Conservation (phyloP, 2,113 vertebrate genomes). For the Odontesthes bonariensis region DNA sequence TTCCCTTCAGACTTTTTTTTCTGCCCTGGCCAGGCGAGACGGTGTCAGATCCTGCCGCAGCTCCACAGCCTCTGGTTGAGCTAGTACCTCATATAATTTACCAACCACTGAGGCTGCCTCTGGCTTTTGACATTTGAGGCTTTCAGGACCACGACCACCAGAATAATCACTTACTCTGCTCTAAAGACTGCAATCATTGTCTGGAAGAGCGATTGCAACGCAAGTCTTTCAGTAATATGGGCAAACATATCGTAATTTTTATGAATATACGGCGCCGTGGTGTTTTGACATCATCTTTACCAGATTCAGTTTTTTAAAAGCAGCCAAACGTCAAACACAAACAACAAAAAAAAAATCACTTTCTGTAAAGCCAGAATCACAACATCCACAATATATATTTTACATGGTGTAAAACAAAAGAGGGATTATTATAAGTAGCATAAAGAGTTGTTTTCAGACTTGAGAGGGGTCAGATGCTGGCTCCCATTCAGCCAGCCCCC, state of each 20-base stretch:
- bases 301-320: slow-evolving; percentile 26
- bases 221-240: slow-evolving; percentile 39
- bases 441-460: slow-evolving; percentile 45
- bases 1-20: slow-evolving; percentile 38
- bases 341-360: slow-evolving; percentile 7
- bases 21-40: slow-evolving; percentile 18
- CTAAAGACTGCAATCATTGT: slow-evolving; percentile 57
- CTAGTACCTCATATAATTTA: slow-evolving; percentile 59
- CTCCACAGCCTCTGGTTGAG: slow-evolving; percentile 48
- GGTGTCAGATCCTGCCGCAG: slow-evolving; percentile 66
- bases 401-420: slow-evolving; percentile 29
- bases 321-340: slow-evolving; percentile 3
- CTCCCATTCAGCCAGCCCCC: slow-evolving; percentile 13
- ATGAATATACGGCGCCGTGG: slow-evolving; percentile 57
- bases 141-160: slow-evolving; percentile 46
- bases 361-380: not conserved
- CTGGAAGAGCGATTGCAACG: slow-evolving; percentile 43
- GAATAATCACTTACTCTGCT: slow-evolving; percentile 47
- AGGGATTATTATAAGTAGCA: slow-evolving; percentile 22
- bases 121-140: slow-evolving; percentile 51
- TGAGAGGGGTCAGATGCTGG: slow-evolving; percentile 29
- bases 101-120: slow-evolving; percentile 42
- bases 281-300: slow-evolving; percentile 58
- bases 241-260: slow-evolving; percentile 56
- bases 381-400: slow-evolving; percentile 43